Conservation (phyloP, 1,140 invertebrate species). For the Pogonus chalceus region DNA sequence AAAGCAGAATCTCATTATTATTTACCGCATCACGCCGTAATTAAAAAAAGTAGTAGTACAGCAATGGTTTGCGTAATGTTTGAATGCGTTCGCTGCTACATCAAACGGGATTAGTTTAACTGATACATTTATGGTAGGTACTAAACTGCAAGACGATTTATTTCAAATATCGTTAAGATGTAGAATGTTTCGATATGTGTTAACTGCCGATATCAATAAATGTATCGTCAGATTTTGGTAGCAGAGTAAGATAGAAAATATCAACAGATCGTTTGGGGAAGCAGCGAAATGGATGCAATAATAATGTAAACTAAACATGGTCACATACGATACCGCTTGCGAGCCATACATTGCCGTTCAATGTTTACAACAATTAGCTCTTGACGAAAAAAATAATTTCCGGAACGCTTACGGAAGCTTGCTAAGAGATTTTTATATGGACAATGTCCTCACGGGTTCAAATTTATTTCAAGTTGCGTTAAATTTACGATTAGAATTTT, state of each 20-base stretch:
- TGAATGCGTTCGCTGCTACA: conserved; percentile 13
- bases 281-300: too few relatives aligned
- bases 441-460: conserved; percentile 34
- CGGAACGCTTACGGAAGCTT: conserved; percentile 25
- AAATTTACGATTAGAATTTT: conserved; percentile 20
- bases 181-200: conserved; percentile 20
- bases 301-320: too few relatives aligned
- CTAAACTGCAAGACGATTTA: conserved; percentile 29
- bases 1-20: not conserved
- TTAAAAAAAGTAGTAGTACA: conserved; percentile 15
- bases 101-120: conserved; percentile 11
- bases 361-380: conserved; percentile 23
- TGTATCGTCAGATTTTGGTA: too few relatives aligned
- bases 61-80: conserved; percentile 19
- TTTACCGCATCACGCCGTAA: conserved; percentile 17
- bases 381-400: conserved; percentile 21
- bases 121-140: conserved; percentile 21
- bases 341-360: too few relatives aligned
- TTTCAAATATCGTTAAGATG: conserved; percentile 29
- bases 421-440: conserved; percentile 35
- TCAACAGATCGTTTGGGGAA: too few relatives aligned
- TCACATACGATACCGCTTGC: too few relatives aligned
- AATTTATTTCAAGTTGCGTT: conserved; percentile 20
- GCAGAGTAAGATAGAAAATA: too few relatives aligned
- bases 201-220: conserved; percentile 25